Evolutionary conservation across 1,140 invertebrate genomes (phyloP).

Genomic region (Medauroidea extradentata): DNA sequence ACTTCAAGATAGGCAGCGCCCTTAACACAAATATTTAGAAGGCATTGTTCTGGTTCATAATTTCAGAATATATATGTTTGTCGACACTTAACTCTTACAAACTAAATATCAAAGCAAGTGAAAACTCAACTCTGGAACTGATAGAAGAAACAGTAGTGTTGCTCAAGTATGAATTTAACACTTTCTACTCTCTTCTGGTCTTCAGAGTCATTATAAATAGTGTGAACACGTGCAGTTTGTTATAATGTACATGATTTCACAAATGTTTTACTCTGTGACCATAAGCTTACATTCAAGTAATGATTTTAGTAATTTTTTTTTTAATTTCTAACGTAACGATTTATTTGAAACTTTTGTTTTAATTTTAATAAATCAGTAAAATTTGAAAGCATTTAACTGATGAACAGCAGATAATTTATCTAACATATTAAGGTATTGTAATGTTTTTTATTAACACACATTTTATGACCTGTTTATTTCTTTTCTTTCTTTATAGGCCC

Average conservation of each 20-base stretch:
- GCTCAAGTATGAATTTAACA: not conserved
- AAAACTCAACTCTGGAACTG: too few species aligned
- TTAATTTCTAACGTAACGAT: not conserved
- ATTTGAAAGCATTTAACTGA: not conserved
- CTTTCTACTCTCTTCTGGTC: not conserved
- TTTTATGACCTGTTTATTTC: slow-evolving; percentile 11
- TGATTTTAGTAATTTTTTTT: not conserved
- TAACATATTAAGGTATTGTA: not conserved
- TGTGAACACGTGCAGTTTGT: too few species aligned
- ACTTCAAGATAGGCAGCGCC: too few species aligned
- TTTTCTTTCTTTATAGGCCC: slow-evolving; percentile 20
- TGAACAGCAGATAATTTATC: not conserved
- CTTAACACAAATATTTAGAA: too few species aligned
- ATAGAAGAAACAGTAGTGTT: not conserved
- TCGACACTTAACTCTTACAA: too few species aligned
- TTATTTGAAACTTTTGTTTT: not conserved
- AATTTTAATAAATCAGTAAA: not conserved
- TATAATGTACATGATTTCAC: too few species aligned
- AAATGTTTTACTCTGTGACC: too few species aligned
- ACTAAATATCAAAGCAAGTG: too few species aligned
- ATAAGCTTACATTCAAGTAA: too few species aligned
- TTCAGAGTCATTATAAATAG: too few species aligned
- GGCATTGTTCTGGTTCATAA: too few species aligned
- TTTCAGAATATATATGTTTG: too few species aligned
- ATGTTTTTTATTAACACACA: slow-evolving; percentile 4